Base-by-base conservation (phyloP, 2,113 vertebrate genomes). In the Pteronura brasiliensis region DNA sequence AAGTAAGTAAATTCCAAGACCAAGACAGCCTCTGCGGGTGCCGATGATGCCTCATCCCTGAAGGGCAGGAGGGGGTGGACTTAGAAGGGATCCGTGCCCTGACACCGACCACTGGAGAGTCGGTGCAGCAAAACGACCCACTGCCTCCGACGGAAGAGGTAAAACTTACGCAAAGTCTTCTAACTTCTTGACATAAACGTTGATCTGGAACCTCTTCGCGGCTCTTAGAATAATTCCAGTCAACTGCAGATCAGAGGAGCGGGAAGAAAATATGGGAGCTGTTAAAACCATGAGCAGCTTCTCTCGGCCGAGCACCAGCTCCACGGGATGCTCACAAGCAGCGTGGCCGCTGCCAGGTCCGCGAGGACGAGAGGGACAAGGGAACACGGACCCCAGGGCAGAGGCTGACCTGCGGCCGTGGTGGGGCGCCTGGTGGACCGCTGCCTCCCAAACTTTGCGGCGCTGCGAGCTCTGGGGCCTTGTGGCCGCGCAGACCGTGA, bases 161-260 rank as follows among this genome's bases (percentile, higher is more conserved):
- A 81, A 93, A 74, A 99, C 99, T 99, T 99, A 99, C 99, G 98
- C 97, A 98, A 99, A 99, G 8, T 61, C 96, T 9, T 98, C 93
- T 17, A 99, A 57, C 93, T 99, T 99, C 97, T 98, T 98, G 9
- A 99, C 85, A 0, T 98, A 99, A 91, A 99, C 98, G 0, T 99
- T 99, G 98, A 99, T 69, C 98, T 99, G 99, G 93, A 99, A 98
- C 95, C 99, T 98, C 98, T 99, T 99, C 67, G 99, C 99, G 63
- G 99, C 99, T 98, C 87, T 99, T 63, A 99, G 96, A 84, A 99
- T 95, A 2, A 99, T 80, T 82, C 99, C 99, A 9, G 99, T 99
- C 52, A 99, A 98, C 99, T 99, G 98, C 29, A 96, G 95, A 96
- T 87, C 63, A 97, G 97, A 98, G 86, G 95, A 77, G 65, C 12